Conservation (phyloP, 2,888 invertebrate genomes). For the Laspeyria flexula region DNA sequence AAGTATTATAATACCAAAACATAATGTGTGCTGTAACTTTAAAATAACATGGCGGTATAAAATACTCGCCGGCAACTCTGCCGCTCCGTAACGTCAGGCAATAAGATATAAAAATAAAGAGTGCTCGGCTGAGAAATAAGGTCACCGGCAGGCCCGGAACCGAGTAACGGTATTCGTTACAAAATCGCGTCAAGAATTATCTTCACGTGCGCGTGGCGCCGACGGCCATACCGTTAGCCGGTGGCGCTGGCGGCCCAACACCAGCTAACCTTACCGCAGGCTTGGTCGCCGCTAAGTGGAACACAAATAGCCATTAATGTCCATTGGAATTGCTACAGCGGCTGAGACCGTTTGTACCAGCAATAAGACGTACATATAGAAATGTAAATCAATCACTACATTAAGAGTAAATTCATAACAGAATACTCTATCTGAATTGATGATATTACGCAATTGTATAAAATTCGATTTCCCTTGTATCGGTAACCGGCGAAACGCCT, state of each 20-base stretch:
- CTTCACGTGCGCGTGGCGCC: conserved; percentile 80
- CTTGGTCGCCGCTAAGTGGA: conserved; percentile 64
- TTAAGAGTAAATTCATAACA: conserved; percentile 15
- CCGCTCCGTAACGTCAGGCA: conserved; percentile 65
- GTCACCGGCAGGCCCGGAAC: conserved; percentile 83
- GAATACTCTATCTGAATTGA: conserved; percentile 20
- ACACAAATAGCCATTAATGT: conserved; percentile 52
- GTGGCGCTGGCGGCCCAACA: conserved; percentile 62
- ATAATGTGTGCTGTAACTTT: conserved; percentile 28
- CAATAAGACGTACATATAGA: neutral
- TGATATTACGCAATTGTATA: conserved; percentile 54
- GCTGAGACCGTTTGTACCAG: neutral
- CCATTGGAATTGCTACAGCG: conserved; percentile 25
- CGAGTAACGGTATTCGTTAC: conserved; percentile 83
- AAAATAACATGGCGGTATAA: conserved; percentile 49
- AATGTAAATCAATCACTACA: neutral
- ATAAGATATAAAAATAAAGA: conserved; percentile 81
- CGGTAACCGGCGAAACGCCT: conserved; percentile 48
- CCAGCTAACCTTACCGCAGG: conserved; percentile 60
- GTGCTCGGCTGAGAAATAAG: conserved; percentile 79
- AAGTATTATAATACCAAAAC: conserved; percentile 7
- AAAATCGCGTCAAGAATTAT: conserved; percentile 86
- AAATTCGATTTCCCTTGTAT: conserved; percentile 55
- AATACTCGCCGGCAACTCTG: conserved; percentile 47
- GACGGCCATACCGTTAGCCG: conserved; percentile 72